These are phyloP conservation scores for Drosophila ficusphila DNA, from an alignment of 1,140 invertebrate species.

Conservation along the genomic window DNA sequence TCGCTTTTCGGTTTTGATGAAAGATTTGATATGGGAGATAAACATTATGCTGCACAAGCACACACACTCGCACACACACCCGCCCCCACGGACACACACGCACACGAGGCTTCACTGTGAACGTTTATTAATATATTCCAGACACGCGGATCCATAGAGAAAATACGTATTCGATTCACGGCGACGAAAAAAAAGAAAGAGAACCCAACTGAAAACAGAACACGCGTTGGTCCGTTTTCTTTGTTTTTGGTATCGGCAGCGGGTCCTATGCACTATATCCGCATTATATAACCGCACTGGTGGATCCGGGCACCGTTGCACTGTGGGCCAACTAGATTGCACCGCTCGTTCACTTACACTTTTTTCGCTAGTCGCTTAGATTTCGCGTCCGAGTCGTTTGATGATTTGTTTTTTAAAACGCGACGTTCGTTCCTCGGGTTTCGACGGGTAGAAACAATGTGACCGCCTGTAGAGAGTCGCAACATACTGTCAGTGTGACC, in stretches of 20 bases:
- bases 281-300: slow-evolving; percentile 32
- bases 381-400: slow-evolving; percentile 38
- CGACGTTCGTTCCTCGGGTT: background rate
- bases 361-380: slow-evolving; percentile 50
- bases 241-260: slow-evolving; percentile 22
- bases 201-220: slow-evolving; percentile 21
- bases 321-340: slow-evolving; percentile 2
- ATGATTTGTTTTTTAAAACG: slow-evolving; percentile 45
- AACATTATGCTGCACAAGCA: slow-evolving; percentile 35
- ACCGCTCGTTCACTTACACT: slow-evolving; percentile 61
- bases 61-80: slow-evolving; percentile 28
- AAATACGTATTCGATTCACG: slow-evolving; percentile 50
- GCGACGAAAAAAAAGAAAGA: slow-evolving; percentile 25
- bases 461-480: background rate
- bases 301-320: slow-evolving; percentile 3
- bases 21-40: slow-evolving; percentile 55
- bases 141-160: slow-evolving; percentile 56
- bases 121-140: slow-evolving; percentile 71
- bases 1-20: slow-evolving; percentile 43
- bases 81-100: slow-evolving; percentile 22
- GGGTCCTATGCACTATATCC: background rate
- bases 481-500: background rate
- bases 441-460: background rate
- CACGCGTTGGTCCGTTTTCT: slow-evolving; percentile 61
- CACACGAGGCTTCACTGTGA: slow-evolving; percentile 39